A percentile compares a stretch with the other conserved stretches of the same genome.
phyloP scores from a whole-genome alignment of 2,888 invertebrate species.

The Cataglyphis livida region DNA sequence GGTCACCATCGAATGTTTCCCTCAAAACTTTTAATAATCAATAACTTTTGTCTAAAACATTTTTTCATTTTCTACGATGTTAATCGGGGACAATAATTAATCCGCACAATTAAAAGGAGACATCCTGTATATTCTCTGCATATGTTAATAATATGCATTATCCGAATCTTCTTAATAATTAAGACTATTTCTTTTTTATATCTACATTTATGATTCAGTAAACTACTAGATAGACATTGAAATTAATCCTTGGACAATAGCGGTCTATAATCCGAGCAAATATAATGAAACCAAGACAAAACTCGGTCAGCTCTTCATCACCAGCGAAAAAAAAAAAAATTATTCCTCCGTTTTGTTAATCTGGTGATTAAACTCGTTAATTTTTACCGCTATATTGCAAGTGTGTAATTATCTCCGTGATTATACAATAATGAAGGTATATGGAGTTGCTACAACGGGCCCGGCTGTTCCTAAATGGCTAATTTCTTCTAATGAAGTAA shows the following conservation, averaged over 20 bases:
- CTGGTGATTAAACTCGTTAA: constrained; percentile 48
- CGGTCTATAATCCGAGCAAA: constrained; percentile 18
- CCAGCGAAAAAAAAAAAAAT: constrained; percentile 26
- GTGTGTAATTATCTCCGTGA: constrained; percentile 51
- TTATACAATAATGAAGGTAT: constrained; percentile 60
- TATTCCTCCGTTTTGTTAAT: constrained; percentile 43
- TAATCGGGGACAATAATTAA: too few species aligned
- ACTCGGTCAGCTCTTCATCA: constrained; percentile 26
- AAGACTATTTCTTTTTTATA: constrained; percentile 9
- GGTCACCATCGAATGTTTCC: too few species aligned
- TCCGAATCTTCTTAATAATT: background rate
- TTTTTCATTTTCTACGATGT: too few species aligned
- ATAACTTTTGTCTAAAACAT: too few species aligned
- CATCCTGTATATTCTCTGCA: background rate
- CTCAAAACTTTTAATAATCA: too few species aligned
- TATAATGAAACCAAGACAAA: constrained; percentile 21
- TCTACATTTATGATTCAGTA: constrained; percentile 46
- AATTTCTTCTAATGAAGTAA: constrained; percentile 71
- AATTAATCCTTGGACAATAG: constrained; percentile 20
- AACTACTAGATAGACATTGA: constrained; percentile 25
- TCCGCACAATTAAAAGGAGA: too few species aligned
- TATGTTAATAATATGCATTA: background rate
- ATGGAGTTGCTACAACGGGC: constrained; percentile 43
- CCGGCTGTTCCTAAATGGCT: constrained; percentile 63
- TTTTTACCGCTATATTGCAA: constrained; percentile 51